Conservation (phyloP, 2,797 vertebrate species). For the Xiphorhynchus erythropygius region DNA sequence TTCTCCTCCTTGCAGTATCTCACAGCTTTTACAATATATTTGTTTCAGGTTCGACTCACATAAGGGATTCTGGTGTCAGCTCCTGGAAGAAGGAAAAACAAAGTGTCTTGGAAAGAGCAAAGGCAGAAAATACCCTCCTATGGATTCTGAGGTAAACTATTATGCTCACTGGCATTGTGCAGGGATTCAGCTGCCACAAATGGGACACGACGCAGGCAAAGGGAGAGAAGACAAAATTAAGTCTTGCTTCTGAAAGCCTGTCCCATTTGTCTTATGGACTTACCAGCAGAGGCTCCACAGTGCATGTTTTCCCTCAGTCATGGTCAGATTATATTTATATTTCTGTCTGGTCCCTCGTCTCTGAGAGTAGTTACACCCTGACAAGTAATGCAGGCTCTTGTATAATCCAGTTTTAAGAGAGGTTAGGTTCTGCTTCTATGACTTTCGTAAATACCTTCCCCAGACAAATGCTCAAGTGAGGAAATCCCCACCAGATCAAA, state of each 20-base stretch:
- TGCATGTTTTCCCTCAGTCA: background rate
- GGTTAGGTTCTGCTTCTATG: background rate
- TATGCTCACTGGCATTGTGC: background rate
- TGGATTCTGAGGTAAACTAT: constrained; percentile 85
- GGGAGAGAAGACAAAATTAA: background rate
- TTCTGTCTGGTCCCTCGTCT: background rate
- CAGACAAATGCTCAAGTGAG: background rate
- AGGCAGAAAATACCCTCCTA: constrained; percentile 92
- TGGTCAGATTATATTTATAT: background rate
- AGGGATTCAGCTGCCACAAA: background rate
- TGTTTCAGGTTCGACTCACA: constrained; percentile 88
- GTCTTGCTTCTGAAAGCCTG: background rate
- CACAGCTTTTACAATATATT: background rate
- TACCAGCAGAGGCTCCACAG: background rate
- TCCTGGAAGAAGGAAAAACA: constrained; percentile 87
- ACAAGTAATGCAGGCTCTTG: background rate
- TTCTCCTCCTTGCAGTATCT: background rate
- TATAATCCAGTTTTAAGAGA: background rate
- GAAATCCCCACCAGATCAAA: background rate
- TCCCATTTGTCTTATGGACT: background rate
- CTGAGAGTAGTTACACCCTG: background rate
- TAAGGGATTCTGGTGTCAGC: constrained; percentile 97
- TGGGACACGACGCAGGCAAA: background rate
- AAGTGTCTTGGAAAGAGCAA: constrained; percentile 95
- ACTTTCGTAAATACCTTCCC: background rate